phyloP scores from a whole-genome alignment of 2,113 vertebrate genomes.

The Pelvicachromis taeniatus region DNA sequence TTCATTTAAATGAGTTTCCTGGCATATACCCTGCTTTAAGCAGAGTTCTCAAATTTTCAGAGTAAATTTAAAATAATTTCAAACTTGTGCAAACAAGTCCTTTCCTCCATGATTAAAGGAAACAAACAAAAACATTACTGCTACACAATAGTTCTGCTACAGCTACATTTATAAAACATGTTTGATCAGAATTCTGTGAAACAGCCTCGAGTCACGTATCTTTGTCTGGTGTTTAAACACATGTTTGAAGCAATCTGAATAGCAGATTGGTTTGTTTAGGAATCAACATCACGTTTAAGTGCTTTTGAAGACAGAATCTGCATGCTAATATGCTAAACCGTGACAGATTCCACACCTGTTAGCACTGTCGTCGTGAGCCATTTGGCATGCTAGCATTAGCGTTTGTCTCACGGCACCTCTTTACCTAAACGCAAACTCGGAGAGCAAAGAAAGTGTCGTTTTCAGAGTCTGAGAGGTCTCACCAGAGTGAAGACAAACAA shows the following conservation, averaged over 20 bases:
- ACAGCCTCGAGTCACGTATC: neutral
- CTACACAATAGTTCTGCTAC: fast-evolving
- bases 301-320: neutral
- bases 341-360: neutral
- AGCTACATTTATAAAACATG: neutral
- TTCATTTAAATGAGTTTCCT: neutral
- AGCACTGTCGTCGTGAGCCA: neutral
- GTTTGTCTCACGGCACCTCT: neutral
- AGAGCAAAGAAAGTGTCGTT: fast-evolving
- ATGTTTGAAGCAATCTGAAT: neutral
- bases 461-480: neutral
- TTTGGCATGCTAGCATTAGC: neutral
- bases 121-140: neutral
- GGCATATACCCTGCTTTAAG: neutral
- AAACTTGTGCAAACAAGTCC: neutral
- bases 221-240: neutral
- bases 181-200: neutral
- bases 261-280: neutral
- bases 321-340: no score
- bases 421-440: neutral
- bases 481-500: neutral
- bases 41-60: neutral
- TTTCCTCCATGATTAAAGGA: fast-evolving
- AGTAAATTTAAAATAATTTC: neutral
- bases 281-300: neutral